Conservation (phyloP, 1,140 invertebrate genomes). For the Muscidifurax raptorellus region DNA sequence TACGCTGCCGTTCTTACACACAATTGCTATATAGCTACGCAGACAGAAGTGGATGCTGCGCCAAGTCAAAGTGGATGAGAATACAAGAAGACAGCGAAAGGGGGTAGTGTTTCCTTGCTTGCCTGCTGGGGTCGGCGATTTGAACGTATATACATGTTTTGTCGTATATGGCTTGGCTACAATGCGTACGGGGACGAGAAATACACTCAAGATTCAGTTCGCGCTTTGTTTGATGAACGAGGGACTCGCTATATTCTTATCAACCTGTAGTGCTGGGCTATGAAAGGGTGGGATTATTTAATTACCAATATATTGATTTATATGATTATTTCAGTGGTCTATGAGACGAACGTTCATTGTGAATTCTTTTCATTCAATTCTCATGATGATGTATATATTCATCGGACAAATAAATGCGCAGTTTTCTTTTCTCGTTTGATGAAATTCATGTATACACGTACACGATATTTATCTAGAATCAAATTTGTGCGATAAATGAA, state of each 20-base stretch:
- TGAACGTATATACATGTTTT: background rate
- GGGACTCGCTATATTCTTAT: background rate
- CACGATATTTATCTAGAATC: no score
- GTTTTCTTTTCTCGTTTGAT: no score
- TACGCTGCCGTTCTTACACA: background rate
- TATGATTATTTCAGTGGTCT: no score
- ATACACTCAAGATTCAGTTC: background rate
- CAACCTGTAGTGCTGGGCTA: no score
- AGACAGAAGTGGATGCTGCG: background rate
- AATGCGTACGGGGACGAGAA: background rate
- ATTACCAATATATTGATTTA: no score
- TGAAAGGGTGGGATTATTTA: no score
- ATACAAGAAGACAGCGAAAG: background rate
- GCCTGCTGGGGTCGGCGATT: background rate
- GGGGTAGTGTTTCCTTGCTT: background rate
- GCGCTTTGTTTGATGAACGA: background rate
- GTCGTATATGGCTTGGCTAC: background rate
- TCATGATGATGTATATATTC: no score
- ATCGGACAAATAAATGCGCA: no score
- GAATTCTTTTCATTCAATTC: no score
- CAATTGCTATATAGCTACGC: background rate
- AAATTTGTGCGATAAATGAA: no score
- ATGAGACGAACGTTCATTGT: no score
- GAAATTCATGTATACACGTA: no score
- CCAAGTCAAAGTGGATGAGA: background rate